Base-by-base conservation (phyloP, 2,797 vertebrate genomes). In the Antrozous pallidus region DNA sequence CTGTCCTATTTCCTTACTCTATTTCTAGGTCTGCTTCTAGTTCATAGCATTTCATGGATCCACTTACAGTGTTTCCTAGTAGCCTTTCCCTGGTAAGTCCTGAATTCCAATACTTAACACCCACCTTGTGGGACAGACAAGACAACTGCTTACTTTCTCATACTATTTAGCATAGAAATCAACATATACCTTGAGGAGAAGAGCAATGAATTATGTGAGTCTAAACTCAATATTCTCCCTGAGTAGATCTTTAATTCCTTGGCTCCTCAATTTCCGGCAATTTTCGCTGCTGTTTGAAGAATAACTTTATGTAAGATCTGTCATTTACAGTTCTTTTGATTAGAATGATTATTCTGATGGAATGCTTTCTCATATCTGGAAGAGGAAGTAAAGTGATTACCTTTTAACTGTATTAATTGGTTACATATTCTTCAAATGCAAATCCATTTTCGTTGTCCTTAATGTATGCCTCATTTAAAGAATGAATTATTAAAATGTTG, bases 401-500 rank as follows among this genome's bases (percentile, higher is more conserved):
- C 18, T 83, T 85, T 92, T 75, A 93, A 69, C 24, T 91, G 3
- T 91, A 47, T 91, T 95, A 91, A 94, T 26, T 74, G 17, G 20
- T 94, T 94, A 84, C 26, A 49, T 93, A 65, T 69, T 86, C 26
- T 91, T 56, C 45, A 94, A 95, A 90, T 94, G 56, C 28, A 93
- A 96, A 93, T 79, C 49, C 73, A 95, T 97, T 95, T 93, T 92
- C 73, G 92, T 70, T 49, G 17, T 86, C 26, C 45, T 95, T 95
- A 96, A 93, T 90, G 73, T 88, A 71, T 93, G 65, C 40, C 17
- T 96, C 91, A 96, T 96, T 96, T 74, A 91, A 96, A 75, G 12
- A 31, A 95, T 97, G n/a, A 95, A 95, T 96, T 93, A 95, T 95
- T 94, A 94, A 97, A 94, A 88, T 88, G 56, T 86, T 92, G 33